Evolutionary conservation across 92 coral and sea anemone species (phyloP), one percentile per base, ranked within the genome.

Genomic region (Virgularia gustaviana): DNA sequence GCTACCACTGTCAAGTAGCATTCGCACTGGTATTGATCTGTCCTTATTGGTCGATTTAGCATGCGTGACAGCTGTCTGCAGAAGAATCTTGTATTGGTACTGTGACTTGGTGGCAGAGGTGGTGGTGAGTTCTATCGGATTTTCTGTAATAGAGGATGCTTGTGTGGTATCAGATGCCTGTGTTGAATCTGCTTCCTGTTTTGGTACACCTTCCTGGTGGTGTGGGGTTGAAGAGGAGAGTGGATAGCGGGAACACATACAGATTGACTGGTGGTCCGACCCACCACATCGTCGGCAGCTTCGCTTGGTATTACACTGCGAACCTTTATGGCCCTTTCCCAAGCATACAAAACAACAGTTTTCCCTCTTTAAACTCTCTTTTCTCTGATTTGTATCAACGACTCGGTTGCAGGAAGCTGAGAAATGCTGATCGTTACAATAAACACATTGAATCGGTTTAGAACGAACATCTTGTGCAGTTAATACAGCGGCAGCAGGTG

Each of bases 1-100:
- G 15, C 87, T 78, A 31, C 87, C 90, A 23, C 87, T 86, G 41
- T 81, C 84, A 19, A 81, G 28, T 12, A 78, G 87, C 27, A 74
- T 37, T 39, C 90, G 76, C 15, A 83, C 80, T 4, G 63, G 42
- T 38, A 62, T 36, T 2, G 70, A n/a, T 1, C 18, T 33, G 25
- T 47, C 19, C 27, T 29, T 10, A 57, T 53, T 42, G 6, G 55
- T 15, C 53, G 51, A 41, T 42, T 44, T 20, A 70, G 86, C 86
- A 41, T 45, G 44, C 5, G 82, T 80, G 6, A 67, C 75, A 32
- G 83, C 83, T 6, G 83, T 83, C 67, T 81, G 85, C 38, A 81
- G 68, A 44, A 83, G 65, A 37, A 45, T 28, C 49, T 41, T 47
- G 24, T 33, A 22, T 19, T 29, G 45, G 24, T 33, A 22, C 19